Conservation (phyloP, 1,140 invertebrate species). For the Zaprionus nigranus region DNA sequence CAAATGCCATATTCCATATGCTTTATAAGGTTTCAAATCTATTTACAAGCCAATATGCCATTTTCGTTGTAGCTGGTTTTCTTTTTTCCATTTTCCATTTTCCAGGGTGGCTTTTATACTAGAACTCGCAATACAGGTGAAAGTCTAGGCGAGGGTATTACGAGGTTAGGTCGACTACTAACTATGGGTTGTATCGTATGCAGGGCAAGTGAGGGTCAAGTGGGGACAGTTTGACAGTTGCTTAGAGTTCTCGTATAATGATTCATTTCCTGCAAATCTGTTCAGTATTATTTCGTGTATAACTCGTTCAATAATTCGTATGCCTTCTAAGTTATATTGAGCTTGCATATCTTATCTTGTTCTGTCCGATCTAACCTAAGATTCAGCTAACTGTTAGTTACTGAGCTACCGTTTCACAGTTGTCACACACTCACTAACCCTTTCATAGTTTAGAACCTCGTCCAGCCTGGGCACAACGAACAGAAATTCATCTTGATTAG, state of each 20-base stretch:
- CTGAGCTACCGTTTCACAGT: slow-evolving; percentile 23
- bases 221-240: not conserved
- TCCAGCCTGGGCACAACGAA: slow-evolving; percentile 3
- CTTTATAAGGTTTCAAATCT: slow-evolving; percentile 59
- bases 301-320: not conserved
- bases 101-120: slow-evolving; percentile 10
- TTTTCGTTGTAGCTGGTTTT: slow-evolving; percentile 47
- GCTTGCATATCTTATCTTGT: not conserved
- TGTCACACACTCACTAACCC: slow-evolving; percentile 29
- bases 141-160: slow-evolving; percentile 26
- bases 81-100: slow-evolving; percentile 3
- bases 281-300: not conserved
- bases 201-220: slow-evolving; percentile 1
- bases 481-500: not conserved
- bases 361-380: not conserved
- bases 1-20: slow-evolving; percentile 59
- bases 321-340: not conserved
- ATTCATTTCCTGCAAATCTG: not conserved
- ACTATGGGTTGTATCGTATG: not conserved
- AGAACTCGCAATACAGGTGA: slow-evolving; percentile 24
- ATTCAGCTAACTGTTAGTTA: slow-evolving; percentile 15
- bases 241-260: not conserved
- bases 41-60: slow-evolving; percentile 74
- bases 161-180: not conserved
- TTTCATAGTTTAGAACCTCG: slow-evolving; percentile 1